Evolutionary conservation across 2,888 invertebrate genomes (phyloP).

Genomic region (Philonicus albiceps): DNA sequence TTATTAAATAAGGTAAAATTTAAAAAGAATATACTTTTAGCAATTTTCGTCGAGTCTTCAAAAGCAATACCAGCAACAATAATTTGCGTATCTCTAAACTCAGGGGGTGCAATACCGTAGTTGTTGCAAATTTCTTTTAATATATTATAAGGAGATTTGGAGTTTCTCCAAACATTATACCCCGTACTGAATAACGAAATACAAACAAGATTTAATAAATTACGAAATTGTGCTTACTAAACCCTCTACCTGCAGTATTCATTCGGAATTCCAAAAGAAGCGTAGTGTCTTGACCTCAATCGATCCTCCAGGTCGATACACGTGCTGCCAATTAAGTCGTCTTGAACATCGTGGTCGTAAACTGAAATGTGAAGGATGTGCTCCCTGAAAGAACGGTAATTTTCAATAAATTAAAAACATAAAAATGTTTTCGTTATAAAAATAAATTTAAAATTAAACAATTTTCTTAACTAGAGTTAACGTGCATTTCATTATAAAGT

Average conservation of each 20-base stretch:
- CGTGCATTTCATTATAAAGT: constrained; percentile 10
- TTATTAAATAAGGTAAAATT: not conserved
- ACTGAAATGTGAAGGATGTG: constrained; percentile 76
- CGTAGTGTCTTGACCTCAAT: constrained; percentile 80
- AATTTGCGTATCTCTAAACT: constrained; percentile 65
- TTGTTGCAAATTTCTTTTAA: constrained; percentile 74
- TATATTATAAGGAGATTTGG: constrained; percentile 74
- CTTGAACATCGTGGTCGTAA: constrained; percentile 76
- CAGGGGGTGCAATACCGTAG: constrained; percentile 70
- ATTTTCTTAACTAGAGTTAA: not conserved
- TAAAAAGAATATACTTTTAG: constrained; percentile 51
- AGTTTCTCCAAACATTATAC: constrained; percentile 81
- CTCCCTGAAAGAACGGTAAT: constrained; percentile 70
- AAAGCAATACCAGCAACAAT: constrained; percentile 64
- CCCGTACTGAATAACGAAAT: constrained; percentile 65
- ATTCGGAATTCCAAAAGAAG: constrained; percentile 77
- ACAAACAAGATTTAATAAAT: not conserved
- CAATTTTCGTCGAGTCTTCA: constrained; percentile 56
- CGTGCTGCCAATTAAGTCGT: constrained; percentile 86
- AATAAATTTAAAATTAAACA: not conserved
- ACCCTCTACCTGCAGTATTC: constrained; percentile 71
- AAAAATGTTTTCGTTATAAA: not conserved
- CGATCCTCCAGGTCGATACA: constrained; percentile 87
- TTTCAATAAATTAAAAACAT: not conserved
- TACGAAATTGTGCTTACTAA: constrained; percentile 17